These are phyloP conservation scores for Burhinus bistriatus DNA, from an alignment of 2,113 vertebrate species.

Conservation along the genomic window DNA sequence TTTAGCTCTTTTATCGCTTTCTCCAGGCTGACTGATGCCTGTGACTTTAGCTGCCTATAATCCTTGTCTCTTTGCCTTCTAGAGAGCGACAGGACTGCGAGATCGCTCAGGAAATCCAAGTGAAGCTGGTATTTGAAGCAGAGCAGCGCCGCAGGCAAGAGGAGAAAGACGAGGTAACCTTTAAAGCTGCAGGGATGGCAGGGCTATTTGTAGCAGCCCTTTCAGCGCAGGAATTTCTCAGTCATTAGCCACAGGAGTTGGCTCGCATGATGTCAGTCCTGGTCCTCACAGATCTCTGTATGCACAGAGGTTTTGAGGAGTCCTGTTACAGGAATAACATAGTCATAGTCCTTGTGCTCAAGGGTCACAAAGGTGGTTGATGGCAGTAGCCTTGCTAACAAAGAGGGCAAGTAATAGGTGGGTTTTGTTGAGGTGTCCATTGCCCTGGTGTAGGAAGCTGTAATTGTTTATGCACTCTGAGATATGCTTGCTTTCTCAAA, in stretches of 20 bases:
- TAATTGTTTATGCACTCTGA: background rate
- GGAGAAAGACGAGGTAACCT: constrained; percentile 89
- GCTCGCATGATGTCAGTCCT: background rate
- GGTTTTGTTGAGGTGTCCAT: background rate
- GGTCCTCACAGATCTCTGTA: background rate
- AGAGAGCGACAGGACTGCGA: constrained; percentile 90
- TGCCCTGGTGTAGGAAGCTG: background rate
- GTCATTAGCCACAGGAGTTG: background rate
- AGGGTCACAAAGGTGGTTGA: background rate
- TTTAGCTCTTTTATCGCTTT: background rate
- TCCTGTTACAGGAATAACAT: constrained; percentile 1
- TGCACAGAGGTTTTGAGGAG: background rate
- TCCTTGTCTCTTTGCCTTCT: constrained; percentile 33
- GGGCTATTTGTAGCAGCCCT: background rate
- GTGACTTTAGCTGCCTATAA: background rate
- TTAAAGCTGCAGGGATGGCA: background rate
- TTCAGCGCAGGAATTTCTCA: background rate
- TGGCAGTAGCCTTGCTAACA: background rate
- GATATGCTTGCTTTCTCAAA: background rate
- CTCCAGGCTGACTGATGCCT: background rate
- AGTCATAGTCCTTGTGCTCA: background rate
- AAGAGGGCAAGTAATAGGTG: background rate
- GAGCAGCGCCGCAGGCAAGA: constrained; percentile 87
- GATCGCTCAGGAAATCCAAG: constrained; percentile 96
- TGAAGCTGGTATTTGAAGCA: constrained; percentile 88